phyloP scores from a whole-genome alignment of 2,888 invertebrate genomes.

The Drosophila paracracens region DNA sequence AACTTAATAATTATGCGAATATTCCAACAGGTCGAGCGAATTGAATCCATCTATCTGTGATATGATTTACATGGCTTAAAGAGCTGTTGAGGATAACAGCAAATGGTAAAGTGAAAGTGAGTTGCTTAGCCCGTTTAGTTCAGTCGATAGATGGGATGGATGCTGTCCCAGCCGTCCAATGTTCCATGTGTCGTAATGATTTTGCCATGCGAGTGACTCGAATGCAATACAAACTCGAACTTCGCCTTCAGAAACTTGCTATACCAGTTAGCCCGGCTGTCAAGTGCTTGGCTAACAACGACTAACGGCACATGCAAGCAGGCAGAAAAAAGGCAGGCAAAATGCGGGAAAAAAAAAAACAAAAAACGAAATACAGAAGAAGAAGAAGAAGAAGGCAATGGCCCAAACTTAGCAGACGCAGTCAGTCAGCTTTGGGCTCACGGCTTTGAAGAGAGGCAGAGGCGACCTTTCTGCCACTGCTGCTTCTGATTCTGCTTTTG shows the following conservation, averaged over 20 bases:
- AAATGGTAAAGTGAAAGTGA: slow-evolving; percentile 31
- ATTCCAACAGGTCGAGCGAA: not conserved
- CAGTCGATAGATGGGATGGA: slow-evolving; percentile 1
- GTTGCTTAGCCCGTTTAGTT: slow-evolving; percentile 12
- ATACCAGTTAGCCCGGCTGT: slow-evolving; percentile 34
- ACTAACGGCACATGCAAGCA: slow-evolving; percentile 59
- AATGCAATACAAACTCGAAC: slow-evolving; percentile 29
- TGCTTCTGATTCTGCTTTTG: not conserved
- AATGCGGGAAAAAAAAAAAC: not conserved
- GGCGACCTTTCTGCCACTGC: slow-evolving; percentile 25
- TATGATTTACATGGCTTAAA: not conserved
- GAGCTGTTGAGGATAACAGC: slow-evolving; percentile 19
- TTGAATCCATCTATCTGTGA: not conserved
- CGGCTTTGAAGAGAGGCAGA: slow-evolving; percentile 11
- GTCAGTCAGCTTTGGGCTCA: slow-evolving; percentile 16
- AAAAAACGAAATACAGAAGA: slow-evolving; percentile 10
- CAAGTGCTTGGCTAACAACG: slow-evolving; percentile 55
- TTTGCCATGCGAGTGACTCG: slow-evolving; percentile 23
- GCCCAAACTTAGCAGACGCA: slow-evolving; percentile 36
- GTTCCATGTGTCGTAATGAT: slow-evolving; percentile 38
- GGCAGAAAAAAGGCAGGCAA: slow-evolving; percentile 15
- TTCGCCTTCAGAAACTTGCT: slow-evolving; percentile 37
- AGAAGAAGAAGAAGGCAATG: slow-evolving; percentile 23
- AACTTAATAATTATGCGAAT: not conserved
- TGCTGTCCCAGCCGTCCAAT: not conserved